Percentiles rank a stretch among this genome's conserved stretches.
These are phyloP conservation scores for Pseudachorutes palmiensis DNA, from an alignment of 1,140 invertebrate species.

Conservation along the genomic window DNA sequence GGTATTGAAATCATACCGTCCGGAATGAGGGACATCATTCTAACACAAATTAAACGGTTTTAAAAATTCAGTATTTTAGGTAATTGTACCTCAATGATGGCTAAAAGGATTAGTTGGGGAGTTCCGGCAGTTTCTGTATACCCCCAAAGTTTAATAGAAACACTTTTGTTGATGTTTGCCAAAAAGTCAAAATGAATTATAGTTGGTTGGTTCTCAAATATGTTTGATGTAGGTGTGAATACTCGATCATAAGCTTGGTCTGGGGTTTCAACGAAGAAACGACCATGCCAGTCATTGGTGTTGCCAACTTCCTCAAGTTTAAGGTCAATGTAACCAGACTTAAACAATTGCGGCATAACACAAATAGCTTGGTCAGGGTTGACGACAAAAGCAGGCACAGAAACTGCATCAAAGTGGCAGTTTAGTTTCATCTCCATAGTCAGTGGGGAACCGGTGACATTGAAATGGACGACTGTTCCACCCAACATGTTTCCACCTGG, in stretches of 20 bases:
- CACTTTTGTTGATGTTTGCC: slow-evolving; percentile 68
- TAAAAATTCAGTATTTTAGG: neutral
- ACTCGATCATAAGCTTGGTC: slow-evolving; percentile 73
- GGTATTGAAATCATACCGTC: slow-evolving; percentile 58
- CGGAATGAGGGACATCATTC: slow-evolving; percentile 54
- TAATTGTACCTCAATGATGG: slow-evolving; percentile 45
- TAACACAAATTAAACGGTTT: slow-evolving; percentile 43
- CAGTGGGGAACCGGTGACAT: slow-evolving; percentile 90
- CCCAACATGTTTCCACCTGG: slow-evolving; percentile 93
- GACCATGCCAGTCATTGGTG: slow-evolving; percentile 80
- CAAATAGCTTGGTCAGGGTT: slow-evolving; percentile 76
- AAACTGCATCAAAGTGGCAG: slow-evolving; percentile 64
- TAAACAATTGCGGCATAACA: slow-evolving; percentile 74
- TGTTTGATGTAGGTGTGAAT: slow-evolving; percentile 61
- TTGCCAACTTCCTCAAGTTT: slow-evolving; percentile 71
- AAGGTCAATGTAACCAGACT: slow-evolving; percentile 82
- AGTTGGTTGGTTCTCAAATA: slow-evolving; percentile 58
- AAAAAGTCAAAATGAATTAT: slow-evolving; percentile 69
- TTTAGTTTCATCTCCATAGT: slow-evolving; percentile 61
- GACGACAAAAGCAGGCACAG: slow-evolving; percentile 63
- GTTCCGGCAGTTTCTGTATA: slow-evolving; percentile 71
- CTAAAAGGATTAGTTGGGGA: slow-evolving; percentile 57
- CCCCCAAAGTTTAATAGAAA: slow-evolving; percentile 74
- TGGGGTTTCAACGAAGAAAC: slow-evolving; percentile 83
- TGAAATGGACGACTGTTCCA: slow-evolving; percentile 84